Conservation (phyloP, 2,888 invertebrate genomes). For the Eueremaeus valkanovi region DNA sequence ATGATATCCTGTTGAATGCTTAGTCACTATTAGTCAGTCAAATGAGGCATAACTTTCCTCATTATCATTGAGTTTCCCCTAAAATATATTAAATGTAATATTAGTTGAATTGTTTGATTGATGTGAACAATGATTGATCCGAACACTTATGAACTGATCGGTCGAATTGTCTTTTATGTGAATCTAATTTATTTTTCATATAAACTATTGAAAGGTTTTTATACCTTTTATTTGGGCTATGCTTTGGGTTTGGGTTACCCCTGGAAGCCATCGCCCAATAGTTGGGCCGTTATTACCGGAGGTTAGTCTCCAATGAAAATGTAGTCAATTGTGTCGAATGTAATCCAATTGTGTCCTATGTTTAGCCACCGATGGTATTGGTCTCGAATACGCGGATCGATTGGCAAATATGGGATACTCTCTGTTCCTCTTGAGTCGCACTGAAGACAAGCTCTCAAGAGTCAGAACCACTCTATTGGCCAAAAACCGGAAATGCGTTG, state of each 20-base stretch:
- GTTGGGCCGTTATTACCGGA: slow-evolving; percentile 67
- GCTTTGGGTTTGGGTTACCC: slow-evolving; percentile 26
- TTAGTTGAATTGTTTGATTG: neutral
- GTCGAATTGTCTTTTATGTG: neutral
- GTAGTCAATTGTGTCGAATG: neutral
- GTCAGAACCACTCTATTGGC: slow-evolving; percentile 51
- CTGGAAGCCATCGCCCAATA: slow-evolving; percentile 7
- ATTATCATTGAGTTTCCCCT: too few species aligned
- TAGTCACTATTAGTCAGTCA: too few species aligned
- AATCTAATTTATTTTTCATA: neutral
- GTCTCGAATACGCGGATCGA: slow-evolving; percentile 77
- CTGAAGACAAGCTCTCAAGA: slow-evolving; percentile 65
- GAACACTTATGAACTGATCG: neutral
- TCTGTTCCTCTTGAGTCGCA: slow-evolving; percentile 74
- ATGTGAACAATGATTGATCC: neutral
- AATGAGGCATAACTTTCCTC: too few species aligned
- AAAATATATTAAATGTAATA: too few species aligned
- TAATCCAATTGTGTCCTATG: neutral
- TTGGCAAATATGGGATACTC: slow-evolving; percentile 71
- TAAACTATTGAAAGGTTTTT: slow-evolving; percentile 28
- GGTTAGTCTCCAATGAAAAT: neutral
- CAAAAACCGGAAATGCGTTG: slow-evolving; percentile 32
- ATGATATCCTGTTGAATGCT: too few species aligned
- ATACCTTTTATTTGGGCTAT: slow-evolving; percentile 1
- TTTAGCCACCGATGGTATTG: slow-evolving; percentile 80